phyloP scores from a whole-genome alignment of 2,888 invertebrate genomes.

The Epinotia nisella region DNA sequence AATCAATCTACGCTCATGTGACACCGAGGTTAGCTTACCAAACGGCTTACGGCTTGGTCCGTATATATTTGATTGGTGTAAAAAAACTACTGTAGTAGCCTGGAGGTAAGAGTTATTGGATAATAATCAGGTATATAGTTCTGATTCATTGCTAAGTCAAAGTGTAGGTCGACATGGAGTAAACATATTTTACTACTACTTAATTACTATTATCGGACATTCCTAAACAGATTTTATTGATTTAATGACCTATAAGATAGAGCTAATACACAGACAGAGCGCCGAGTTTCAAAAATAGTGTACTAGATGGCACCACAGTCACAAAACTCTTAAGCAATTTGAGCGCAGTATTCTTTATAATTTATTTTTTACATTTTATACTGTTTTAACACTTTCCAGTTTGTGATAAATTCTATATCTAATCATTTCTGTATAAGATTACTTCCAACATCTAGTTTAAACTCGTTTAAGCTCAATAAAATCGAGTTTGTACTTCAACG shows the following conservation, averaged over 20 bases:
- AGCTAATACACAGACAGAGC: not conserved
- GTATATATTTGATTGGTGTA: no score
- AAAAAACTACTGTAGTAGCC: no score
- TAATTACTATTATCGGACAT: not conserved
- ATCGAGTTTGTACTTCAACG: not conserved
- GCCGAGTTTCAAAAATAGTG: not conserved
- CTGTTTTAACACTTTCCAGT: not conserved
- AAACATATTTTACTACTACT: no score
- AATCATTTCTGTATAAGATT: not conserved
- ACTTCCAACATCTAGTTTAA: no score
- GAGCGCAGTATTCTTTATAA: not conserved
- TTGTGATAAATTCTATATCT: not conserved
- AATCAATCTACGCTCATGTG: no score
- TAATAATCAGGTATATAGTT: no score
- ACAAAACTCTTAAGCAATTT: not conserved
- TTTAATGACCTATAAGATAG: not conserved
- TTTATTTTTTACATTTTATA: not conserved
- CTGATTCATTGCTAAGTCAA: no score
- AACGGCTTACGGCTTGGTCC: no score
- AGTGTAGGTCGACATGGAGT: no score
- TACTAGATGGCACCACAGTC: constrained; percentile 11
- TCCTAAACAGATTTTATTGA: not conserved
- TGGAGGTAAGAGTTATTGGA: no score
- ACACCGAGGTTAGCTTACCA: no score
- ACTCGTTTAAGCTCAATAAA: not conserved